Evolutionary conservation across 1,140 invertebrate genomes (phyloP).

Genomic region (Drosophila obscura): DNA sequence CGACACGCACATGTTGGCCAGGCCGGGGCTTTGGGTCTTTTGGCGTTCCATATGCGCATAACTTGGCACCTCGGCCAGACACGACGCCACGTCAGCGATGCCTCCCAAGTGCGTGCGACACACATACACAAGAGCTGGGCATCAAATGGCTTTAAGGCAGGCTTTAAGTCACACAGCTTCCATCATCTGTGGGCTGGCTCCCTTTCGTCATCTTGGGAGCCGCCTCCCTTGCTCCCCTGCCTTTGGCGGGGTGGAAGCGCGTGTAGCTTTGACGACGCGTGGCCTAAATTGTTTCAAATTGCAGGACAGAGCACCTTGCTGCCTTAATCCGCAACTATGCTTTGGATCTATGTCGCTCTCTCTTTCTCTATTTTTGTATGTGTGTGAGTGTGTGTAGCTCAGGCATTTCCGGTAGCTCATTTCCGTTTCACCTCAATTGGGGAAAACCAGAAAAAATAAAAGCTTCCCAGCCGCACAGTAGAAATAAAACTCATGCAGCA

Average conservation of each 20-base stretch:
- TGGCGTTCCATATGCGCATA: slow-evolving; percentile 70
- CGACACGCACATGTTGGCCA: slow-evolving; percentile 67
- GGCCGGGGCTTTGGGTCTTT: slow-evolving; percentile 30
- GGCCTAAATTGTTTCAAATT: slow-evolving; percentile 81
- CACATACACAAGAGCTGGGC: slow-evolving; percentile 20
- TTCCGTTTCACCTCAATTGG: slow-evolving; percentile 83
- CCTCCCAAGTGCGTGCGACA: slow-evolving; percentile 38
- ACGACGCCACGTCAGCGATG: slow-evolving; percentile 6
- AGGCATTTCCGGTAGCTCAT: slow-evolving; percentile 82
- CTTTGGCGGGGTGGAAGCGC: slow-evolving; percentile 6
- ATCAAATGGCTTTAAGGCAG: slow-evolving; percentile 18
- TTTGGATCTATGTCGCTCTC: background rate
- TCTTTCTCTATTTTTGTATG: slow-evolving; percentile 19
- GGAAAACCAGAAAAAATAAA: slow-evolving; percentile 62
- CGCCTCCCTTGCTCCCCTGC: background rate
- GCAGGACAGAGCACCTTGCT: slow-evolving; percentile 58
- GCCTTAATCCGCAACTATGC: slow-evolving; percentile 56
- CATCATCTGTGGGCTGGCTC: background rate
- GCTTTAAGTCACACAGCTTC: slow-evolving; percentile 26
- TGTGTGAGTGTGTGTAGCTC: slow-evolving; percentile 52
- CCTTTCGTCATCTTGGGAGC: background rate
- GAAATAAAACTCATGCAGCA: slow-evolving; percentile 70
- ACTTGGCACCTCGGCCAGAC: slow-evolving; percentile 72
- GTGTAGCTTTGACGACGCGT: slow-evolving; percentile 58
- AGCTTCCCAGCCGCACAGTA: slow-evolving; percentile 16